A percentile compares a stretch with the other conserved stretches of the same genome.
These are phyloP conservation scores for Panthera tigris DNA, from an alignment of 2,113 vertebrate species.

Conservation along the genomic window DNA sequence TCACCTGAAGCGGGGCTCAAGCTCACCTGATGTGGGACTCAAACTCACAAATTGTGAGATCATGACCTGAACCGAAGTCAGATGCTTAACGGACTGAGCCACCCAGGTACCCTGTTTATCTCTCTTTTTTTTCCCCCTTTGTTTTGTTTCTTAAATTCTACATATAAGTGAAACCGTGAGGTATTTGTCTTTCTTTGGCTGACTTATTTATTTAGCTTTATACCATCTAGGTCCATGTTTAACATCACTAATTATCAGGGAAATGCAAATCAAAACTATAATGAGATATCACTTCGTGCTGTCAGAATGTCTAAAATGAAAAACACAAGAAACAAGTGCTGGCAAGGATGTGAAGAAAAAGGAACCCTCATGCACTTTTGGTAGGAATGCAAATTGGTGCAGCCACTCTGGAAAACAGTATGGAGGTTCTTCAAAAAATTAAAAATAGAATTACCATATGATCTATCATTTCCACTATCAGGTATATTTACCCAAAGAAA, in stretches of 20 bases:
- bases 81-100: too few relatives aligned
- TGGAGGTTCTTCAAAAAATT: neutral
- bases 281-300: neutral
- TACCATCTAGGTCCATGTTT: neutral
- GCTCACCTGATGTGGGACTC: too few relatives aligned
- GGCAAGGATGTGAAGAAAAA: neutral
- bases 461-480: neutral
- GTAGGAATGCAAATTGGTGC: neutral
- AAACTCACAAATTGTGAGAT: too few relatives aligned
- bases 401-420: neutral
- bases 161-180: neutral
- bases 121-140: neutral
- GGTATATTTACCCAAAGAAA: too few relatives aligned
- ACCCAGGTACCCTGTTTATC: neutral
- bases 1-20: too few relatives aligned
- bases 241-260: neutral
- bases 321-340: neutral
- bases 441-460: neutral
- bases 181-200: neutral
- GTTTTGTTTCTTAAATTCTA: neutral
- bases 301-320: neutral
- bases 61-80: too few relatives aligned
- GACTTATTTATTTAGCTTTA: neutral
- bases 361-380: neutral
- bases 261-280: neutral